phyloP scores from a whole-genome alignment of 1,140 invertebrate species.

The Helicorthomorpha holstii region DNA sequence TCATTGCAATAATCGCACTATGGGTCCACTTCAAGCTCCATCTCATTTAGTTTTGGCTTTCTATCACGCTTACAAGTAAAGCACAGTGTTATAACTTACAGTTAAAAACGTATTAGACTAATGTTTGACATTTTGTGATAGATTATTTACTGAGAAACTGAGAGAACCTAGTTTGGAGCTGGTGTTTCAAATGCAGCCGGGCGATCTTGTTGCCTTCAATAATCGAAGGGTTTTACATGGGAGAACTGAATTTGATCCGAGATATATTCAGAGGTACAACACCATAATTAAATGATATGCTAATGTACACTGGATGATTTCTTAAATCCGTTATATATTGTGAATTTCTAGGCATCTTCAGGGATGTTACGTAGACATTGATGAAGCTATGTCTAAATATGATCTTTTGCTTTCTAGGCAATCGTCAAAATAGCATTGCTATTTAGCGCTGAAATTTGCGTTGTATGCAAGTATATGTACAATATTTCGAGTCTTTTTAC shows the following conservation, averaged over 20 bases:
- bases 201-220: slow-evolving; percentile 26
- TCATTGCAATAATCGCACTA: slow-evolving; percentile 25
- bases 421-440: too few relatives aligned
- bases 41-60: slow-evolving; percentile 23
- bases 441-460: too few relatives aligned
- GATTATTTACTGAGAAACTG: slow-evolving; percentile 21
- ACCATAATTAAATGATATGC: background rate
- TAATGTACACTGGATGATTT: background rate
- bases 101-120: background rate
- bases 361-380: slow-evolving; percentile 26
- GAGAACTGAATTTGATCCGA: slow-evolving; percentile 21
- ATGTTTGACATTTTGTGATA: slow-evolving; percentile 9
- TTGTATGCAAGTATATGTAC: too few relatives aligned
- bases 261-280: slow-evolving; percentile 16
- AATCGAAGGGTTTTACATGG: slow-evolving; percentile 25
- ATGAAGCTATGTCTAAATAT: slow-evolving; percentile 22
- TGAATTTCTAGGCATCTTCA: slow-evolving; percentile 19
- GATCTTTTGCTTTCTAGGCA: slow-evolving; percentile 13
- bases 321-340: background rate
- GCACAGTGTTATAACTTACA: background rate
- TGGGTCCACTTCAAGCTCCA: slow-evolving; percentile 23
- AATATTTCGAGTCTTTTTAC: too few relatives aligned
- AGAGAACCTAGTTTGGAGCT: slow-evolving; percentile 17
- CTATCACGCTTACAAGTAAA: slow-evolving; percentile 25
- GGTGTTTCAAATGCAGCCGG: slow-evolving; percentile 22